Conservation (phyloP, 2,797 vertebrate genomes). For the Gymnocypris eckloni region DNA sequence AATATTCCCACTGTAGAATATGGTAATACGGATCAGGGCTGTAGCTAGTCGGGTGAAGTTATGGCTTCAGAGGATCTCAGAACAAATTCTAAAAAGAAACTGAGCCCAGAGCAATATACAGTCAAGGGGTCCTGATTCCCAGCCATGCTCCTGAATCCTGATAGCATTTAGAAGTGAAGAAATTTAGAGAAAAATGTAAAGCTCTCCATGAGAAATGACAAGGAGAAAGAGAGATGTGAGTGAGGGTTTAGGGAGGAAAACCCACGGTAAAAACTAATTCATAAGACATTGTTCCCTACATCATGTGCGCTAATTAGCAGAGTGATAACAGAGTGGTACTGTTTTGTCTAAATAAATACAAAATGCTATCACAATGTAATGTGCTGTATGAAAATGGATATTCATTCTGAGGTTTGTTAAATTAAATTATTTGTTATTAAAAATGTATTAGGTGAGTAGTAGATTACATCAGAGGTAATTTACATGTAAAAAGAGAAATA, state of each 20-base stretch:
- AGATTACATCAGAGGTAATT: background rate
- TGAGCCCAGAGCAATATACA: background rate
- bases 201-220: background rate
- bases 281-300: background rate
- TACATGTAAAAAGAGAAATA: background rate
- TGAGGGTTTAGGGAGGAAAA: no score
- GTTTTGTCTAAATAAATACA: background rate
- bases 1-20: background rate
- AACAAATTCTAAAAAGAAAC: background rate
- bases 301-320: background rate
- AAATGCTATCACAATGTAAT: background rate
- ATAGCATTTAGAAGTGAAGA: background rate
- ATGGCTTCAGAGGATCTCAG: slow-evolving; percentile 5
- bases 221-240: background rate
- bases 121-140: background rate
- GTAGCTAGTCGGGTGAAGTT: background rate
- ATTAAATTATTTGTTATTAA: background rate
- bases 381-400: background rate
- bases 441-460: background rate
- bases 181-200: background rate
- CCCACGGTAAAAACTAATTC: background rate
- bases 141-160: background rate
- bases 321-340: no score
- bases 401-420: background rate
- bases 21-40: background rate